Evolutionary conservation across 2,888 invertebrate genomes (phyloP).

Genomic region (Cordilura impudica): DNA sequence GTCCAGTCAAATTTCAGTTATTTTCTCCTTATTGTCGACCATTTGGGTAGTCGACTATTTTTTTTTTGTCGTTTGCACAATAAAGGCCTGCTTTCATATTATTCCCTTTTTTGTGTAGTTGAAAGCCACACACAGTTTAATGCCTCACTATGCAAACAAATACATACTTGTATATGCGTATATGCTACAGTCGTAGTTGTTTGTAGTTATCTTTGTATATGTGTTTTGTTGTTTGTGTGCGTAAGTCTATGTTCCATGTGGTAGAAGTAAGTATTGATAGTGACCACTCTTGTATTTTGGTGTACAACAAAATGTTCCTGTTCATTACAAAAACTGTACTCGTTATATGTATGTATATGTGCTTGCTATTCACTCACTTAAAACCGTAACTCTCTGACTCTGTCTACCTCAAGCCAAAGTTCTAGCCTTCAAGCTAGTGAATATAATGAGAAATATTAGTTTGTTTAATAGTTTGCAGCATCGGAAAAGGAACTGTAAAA

Average conservation of each 20-base stretch:
- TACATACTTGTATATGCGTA: not conserved
- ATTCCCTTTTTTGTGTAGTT: not conserved
- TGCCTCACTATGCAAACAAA: too few relatives aligned
- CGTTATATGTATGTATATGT: not conserved
- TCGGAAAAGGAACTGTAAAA: not conserved
- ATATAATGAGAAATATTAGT: too few relatives aligned
- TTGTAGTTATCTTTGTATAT: not conserved
- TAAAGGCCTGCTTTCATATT: not conserved
- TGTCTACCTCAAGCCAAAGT: not conserved
- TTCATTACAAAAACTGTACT: slow-evolving; percentile 21
- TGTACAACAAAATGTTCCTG: not conserved
- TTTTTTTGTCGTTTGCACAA: not conserved
- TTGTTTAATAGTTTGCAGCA: too few relatives aligned
- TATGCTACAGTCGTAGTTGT: not conserved
- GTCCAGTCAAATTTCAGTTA: slow-evolving; percentile 62
- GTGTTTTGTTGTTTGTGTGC: not conserved
- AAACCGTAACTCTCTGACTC: not conserved
- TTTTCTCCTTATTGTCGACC: slow-evolving; percentile 58
- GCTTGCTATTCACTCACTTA: slow-evolving; percentile 21
- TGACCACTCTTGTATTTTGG: not conserved
- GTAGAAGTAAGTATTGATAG: not conserved
- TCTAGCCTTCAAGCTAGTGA: not conserved
- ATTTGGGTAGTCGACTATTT: slow-evolving; percentile 42
- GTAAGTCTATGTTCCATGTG: not conserved
- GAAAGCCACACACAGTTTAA: not conserved